These are phyloP conservation scores for Alligator mississippiensis DNA, from an alignment of 2,113 vertebrate species.

Conservation along the genomic window DNA sequence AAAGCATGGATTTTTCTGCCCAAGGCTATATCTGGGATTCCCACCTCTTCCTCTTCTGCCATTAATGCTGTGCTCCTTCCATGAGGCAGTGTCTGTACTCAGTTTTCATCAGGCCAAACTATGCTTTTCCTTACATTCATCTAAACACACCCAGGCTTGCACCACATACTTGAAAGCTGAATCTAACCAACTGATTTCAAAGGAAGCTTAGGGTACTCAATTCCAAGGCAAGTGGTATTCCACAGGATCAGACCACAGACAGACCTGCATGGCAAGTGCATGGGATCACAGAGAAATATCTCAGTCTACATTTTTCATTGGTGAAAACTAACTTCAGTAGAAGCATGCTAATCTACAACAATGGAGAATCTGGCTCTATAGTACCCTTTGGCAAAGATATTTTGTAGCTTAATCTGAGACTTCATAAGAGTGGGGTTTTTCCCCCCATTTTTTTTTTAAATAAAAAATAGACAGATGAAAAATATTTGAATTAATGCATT, in stretches of 20 bases:
- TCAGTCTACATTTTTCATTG: not conserved
- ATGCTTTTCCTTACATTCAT: not conserved
- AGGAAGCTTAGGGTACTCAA: not conserved
- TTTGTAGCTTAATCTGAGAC: not conserved
- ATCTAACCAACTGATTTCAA: not conserved
- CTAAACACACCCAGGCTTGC: rapidly evolving
- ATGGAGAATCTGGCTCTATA: not conserved
- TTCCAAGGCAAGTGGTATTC: not conserved
- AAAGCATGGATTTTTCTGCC: not conserved
- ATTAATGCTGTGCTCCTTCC: not conserved
- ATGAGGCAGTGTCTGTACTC: rapidly evolving
- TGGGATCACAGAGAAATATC: not conserved
- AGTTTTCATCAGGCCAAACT: not conserved
- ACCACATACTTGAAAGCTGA: rapidly evolving
- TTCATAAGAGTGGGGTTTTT: not conserved
- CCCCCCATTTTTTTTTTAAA: not conserved
- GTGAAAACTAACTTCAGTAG: not conserved
- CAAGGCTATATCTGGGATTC: not conserved
- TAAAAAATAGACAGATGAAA: not conserved
- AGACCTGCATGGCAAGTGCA: not conserved
- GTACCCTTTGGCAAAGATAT: not conserved
- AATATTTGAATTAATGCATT: not conserved
- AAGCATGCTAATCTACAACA: not conserved
- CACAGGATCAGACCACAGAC: not conserved
- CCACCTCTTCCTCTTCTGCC: not conserved